Evolutionary conservation across 2,113 vertebrate species (phyloP), one percentile per base, ranked within the genome.

Genomic region (Prunella fulvescens): DNA sequence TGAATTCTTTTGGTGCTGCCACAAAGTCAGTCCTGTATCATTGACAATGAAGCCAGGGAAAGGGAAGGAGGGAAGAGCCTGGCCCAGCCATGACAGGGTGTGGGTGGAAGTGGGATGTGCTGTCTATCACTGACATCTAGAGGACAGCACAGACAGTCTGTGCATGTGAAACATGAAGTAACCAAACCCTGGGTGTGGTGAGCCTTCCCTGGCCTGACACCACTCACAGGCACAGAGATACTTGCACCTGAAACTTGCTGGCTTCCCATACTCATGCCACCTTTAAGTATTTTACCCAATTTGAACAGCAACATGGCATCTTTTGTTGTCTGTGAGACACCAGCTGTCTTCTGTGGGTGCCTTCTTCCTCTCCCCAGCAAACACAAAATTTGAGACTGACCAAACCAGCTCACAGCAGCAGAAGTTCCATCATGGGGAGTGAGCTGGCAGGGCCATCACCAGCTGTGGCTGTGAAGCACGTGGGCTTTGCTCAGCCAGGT

Each of bases 41-140:
- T 11, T 48, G 39, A 6, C 15, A 11, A 3, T 1, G 24, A 51
- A 58, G 11, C 17, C 47, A 37, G 16, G 11, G 39, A 35, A 73
- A 31, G 26, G 20, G 47, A 57, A 56, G n/a, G n/a, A 76, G 17
- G 39, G 14, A 66, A 53, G 37, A 74, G 8, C 23, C 35, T 13
- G n/a, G n/a, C 25, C 77, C 29, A 44, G 67, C 16, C 15, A 3
- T 19, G 57, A 3, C 0, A 9, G 7, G 1, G 4, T 39, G 28
- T 50, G 40, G 47, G 7, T 82, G 58, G 66, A 35, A 77, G 10
- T 67, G 48, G 35, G 47, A 51, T 74, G 56, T 33, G 23, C 92
- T 94, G 89, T 54, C 58, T 78, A 39, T 70, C 94, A 42, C 96
- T 92, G 97, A 94, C 95, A 97, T 67, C 97, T 97, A 96, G 95